Base-by-base conservation (phyloP, 2,888 invertebrate species). In the Cheilosia soror region DNA sequence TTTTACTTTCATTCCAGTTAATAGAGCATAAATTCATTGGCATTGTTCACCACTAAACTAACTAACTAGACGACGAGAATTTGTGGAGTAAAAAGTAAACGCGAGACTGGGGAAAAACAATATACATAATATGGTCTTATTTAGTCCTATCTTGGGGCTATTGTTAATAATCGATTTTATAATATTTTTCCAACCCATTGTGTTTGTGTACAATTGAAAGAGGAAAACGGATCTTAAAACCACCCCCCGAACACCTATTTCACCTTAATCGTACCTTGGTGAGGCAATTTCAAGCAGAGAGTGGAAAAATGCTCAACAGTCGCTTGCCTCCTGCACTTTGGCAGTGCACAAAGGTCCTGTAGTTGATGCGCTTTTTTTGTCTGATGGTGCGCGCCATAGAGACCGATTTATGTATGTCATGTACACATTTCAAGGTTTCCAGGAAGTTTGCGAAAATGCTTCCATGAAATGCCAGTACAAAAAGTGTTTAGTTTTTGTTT, bases 131-230 rank as follows among this genome's bases (percentile, higher is more conserved):
- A 42, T 57, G 49, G 68, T 57, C 47, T 40, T 66, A 57, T 72
- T 62, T 31, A 62, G 65, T 63, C 51, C 58, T 73, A 57, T 42
- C 66, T 72, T 42, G 72, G 33, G 66, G 47, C 57, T 66, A 68
- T 78, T 79, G 83, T 65, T 63, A 69, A 69, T 75, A 79, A 84
- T 84, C 58, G 79, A 84, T 81, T 75, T 84, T 60, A 44, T 53
- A 60, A 15, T 40, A 27, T 51, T 51, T 31, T 55, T 20, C 42
- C 31, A 27, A 13, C 44, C 57, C 60, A 72, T 66, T 73, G 47
- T 73, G 44, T 63, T 20, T 20, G 20, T 25, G 42, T 31, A 40
- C 51, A 31, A 44, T 53, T 9, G 20, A 44, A 20, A 37, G 33
- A 65, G 31, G n/a, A 37, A 44, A 44, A 37, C 31, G 44, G 66